phyloP scores from a whole-genome alignment of 2,888 invertebrate genomes.

The Stenolophus ochropezus region DNA sequence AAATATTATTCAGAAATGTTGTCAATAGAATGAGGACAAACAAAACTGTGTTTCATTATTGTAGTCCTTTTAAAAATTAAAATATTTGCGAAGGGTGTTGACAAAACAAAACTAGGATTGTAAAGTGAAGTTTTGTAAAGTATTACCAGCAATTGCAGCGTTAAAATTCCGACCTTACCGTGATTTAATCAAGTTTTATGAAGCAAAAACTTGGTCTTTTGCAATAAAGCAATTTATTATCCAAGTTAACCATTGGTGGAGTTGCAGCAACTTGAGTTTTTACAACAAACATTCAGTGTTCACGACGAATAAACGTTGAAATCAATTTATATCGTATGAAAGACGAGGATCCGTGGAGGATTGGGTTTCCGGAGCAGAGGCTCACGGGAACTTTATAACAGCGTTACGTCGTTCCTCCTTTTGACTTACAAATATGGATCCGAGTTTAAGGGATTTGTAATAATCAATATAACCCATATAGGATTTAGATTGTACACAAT shows the following conservation, averaged over 20 bases:
- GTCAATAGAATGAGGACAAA: too few species aligned
- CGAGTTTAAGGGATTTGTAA: slow-evolving; percentile 65
- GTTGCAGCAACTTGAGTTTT: slow-evolving; percentile 42
- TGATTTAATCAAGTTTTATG: slow-evolving; percentile 26
- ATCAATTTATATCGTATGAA: slow-evolving; percentile 52
- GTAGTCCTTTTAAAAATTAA: too few species aligned
- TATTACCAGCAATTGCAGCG: neutral
- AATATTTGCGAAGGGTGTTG: neutral
- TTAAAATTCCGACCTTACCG: neutral
- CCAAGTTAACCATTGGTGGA: slow-evolving; percentile 17
- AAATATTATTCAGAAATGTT: too few species aligned
- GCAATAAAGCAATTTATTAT: slow-evolving; percentile 28
- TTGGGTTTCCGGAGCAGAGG: neutral
- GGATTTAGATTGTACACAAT: slow-evolving; percentile 72
- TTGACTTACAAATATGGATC: slow-evolving; percentile 63
- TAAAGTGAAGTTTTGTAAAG: neutral
- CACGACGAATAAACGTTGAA: slow-evolving; percentile 50
- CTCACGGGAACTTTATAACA: slow-evolving; percentile 51
- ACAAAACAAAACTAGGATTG: too few species aligned
- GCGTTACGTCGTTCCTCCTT: slow-evolving; percentile 37
- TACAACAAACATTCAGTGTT: slow-evolving; percentile 49
- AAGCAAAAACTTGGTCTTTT: slow-evolving; percentile 24
- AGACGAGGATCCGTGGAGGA: slow-evolving; percentile 21
- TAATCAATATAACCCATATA: slow-evolving; percentile 65
- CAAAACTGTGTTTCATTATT: too few species aligned